Evolutionary conservation across 2,797 vertebrate species (phyloP), one percentile per base, ranked within the genome.

Genomic region (Betta splendens): DNA sequence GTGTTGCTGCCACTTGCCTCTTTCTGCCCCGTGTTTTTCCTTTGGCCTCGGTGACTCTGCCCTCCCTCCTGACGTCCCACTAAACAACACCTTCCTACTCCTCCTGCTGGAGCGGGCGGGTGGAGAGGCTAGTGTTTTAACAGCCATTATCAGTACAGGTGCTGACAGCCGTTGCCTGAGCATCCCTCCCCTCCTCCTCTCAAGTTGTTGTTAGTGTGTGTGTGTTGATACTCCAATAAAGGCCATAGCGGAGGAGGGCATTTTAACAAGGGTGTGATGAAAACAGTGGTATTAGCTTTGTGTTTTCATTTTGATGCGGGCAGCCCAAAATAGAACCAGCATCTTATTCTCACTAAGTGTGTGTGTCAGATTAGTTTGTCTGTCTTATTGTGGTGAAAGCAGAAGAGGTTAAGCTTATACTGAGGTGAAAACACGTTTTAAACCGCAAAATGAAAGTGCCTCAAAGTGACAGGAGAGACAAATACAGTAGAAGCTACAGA

Each of bases 81-180:
- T n/a, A n/a, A n/a, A n/a, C n/a, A n/a, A n/a, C n/a, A n/a, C n/a
- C n/a, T n/a, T n/a, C n/a, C n/a, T n/a, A n/a, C n/a, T n/a, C n/a
- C n/a, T 81, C 80, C 64, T 78, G 76, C 77, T 81, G 77, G 74
- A 80, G 79, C 51, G 54, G 81, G 85, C 81, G 77, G 69, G 80
- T 79, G 69, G 56, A 78, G 72, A 84, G 83, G 84, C 81, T 81
- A 82, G 69, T 68, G 75, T 81, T 86, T 83, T 84, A 87, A 82
- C 82, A 87, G 71, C 81, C 77, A 89, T 89, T 89, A 88, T 62
- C 8, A 2, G 75, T 77, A 89, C 84, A 79, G 77, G 66, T 73
- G 73, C 69, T 84, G 86, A 87, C 86, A 87, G 84, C 70, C 51
- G 18, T 72, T 75, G 77, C 48, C 69, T 43, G 46, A 50, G 66